Base-by-base conservation (phyloP, 2,797 vertebrate genomes). In the Craterocephalus amniculus region DNA sequence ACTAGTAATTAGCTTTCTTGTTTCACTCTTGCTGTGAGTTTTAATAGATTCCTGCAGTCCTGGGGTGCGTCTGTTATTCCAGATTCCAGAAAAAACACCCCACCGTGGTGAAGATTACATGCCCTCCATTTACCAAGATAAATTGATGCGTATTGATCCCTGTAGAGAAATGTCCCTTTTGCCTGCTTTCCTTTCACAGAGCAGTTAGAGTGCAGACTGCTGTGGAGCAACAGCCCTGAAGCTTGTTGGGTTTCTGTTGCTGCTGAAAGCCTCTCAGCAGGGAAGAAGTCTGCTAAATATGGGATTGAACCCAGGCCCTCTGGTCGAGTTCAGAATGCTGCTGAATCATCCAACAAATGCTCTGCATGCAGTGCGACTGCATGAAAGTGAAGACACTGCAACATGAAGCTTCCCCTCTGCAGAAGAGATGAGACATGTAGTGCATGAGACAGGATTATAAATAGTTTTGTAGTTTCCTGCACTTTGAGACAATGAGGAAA, bases 81-180 rank as follows among this genome's bases (percentile, higher is more conserved):
- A 32, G 54, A 20, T 65, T 49, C 59, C 58, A 59, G 63, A 74
- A 65, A 58, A 57, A n/a, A 31, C 29, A n/a, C 6, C 26, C 27
- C 60, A 49, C 63, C 58, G 72, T 61, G 76, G 40, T 72, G 56
- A 80, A 78, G 63, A 84, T 77, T 80, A 69, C 67, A 73, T 67
- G 56, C 43, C 40, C 60, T 75, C 60, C 69, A 67, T 81, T 88
- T 70, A 67, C 67, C 65, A 65, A 78, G 66, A 86, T 82, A 71
- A 80, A 85, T 72, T 63, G 60, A 87, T 72, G 55, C 76, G 86
- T 76, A 87, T 79, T 72, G 82, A 89, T 79, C 75, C 74, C 67
- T 52, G 65, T 13, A 58, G 78, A 73, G 66, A 80, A 83, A 75
- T 49, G 48, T 76, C 80, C 63, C 64, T 58, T 70, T 81, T 48